phyloP scores from a whole-genome alignment of 2,888 invertebrate species.

The Dendrolimus houi region DNA sequence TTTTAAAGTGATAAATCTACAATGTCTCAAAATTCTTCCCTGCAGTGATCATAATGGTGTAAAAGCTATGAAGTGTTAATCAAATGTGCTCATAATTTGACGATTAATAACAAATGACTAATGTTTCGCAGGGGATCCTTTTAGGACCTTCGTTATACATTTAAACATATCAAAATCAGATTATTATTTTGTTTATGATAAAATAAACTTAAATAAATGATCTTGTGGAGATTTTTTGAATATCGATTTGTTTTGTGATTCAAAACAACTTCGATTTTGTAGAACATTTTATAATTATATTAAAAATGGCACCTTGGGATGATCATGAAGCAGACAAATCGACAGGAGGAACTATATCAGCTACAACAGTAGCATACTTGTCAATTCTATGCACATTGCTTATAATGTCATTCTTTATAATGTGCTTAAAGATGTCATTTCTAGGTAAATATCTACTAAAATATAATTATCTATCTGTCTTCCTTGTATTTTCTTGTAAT shows the following conservation, averaged over 20 bases:
- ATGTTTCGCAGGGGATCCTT: too few relatives aligned
- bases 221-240: background rate
- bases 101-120: too few relatives aligned
- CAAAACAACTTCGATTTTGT: constrained; percentile 3
- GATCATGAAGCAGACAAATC: constrained; percentile 1
- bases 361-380: constrained; percentile 17
- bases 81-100: too few relatives aligned
- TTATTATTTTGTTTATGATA: constrained; percentile 11
- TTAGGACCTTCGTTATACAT: too few relatives aligned
- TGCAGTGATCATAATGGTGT: too few relatives aligned
- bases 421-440: constrained; percentile 39
- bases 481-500: background rate
- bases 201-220: constrained; percentile 1
- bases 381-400: constrained; percentile 29
- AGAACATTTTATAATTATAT: background rate
- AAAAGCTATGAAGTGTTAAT: too few relatives aligned
- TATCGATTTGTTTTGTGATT: constrained; percentile 9
- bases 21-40: too few relatives aligned
- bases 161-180: background rate
- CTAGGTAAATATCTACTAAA: constrained; percentile 26
- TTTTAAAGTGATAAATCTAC: too few relatives aligned
- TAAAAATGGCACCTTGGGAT: constrained; percentile 6
- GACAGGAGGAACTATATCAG: constrained; percentile 5
- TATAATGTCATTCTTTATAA: constrained; percentile 38
- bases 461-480: background rate